Evolutionary conservation across 2,113 vertebrate species (phyloP), one percentile per base, ranked within the genome.

Genomic region (Okapia johnstoni): DNA sequence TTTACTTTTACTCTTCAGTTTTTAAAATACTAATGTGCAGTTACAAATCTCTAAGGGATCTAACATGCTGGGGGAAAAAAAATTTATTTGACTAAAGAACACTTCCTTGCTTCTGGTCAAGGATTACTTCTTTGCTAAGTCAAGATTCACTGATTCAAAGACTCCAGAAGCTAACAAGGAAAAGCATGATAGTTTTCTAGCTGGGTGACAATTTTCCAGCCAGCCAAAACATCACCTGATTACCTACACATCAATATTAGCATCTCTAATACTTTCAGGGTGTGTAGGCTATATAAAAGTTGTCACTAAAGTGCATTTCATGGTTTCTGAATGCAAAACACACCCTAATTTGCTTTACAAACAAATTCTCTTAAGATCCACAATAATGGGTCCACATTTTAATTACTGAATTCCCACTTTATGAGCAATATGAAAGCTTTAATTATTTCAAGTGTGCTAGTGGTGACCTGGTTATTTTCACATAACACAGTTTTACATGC

Each of bases 381-480:
- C 33, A 93, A 88, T 17, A 93, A 93, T n/a, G 46, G 50, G 33
- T 14, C 54, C 84, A 90, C 66, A 88, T 80, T 91, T 97, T 85
- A 92, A 79, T 92, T 92, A 86, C 30, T 81, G 48, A 85, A 88
- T 92, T 92, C 10, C 61, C 36, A 92, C 30, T 77, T 92, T 89
- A 70, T 73, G 54, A 85, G 15, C 66, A 88, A 61, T 50, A 92
- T 26, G 16, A 88, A 92, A 92, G 50, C 33, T 88, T 91, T 88
- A 85, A 93, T 73, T 93, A 92, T 94, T 94, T 95, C 77, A 95
- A 83, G 33, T 94, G 52, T 93, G 79, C 33, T 95, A 61, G 15
- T 95, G 36, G 17, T 88, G 33, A 85, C 36, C 84, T 76, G 30
- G 28, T 36, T 96, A 66, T 79, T 93, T 94, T 97, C 73, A 96